Percentiles rank a stretch among this genome's conserved stretches.
phyloP scores from a whole-genome alignment of 92 coral and sea anemone genomes.

The Blastomussa wellsi region DNA sequence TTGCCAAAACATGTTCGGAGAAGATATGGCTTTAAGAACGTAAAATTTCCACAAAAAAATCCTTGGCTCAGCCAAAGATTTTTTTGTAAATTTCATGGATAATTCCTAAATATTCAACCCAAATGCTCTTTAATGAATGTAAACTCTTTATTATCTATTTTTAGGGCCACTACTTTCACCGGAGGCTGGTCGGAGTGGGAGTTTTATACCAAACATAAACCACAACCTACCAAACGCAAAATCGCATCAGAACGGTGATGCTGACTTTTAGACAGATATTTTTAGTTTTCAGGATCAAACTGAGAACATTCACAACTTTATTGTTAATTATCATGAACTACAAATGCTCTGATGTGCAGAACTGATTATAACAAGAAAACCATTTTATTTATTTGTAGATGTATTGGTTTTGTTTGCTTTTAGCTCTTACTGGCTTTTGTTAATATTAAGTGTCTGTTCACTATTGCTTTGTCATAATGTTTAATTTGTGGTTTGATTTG shows the following conservation, averaged over 20 bases:
- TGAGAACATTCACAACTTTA: neutral
- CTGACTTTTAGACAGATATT: neutral
- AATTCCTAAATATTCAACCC: neutral
- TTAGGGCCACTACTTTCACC: slow-evolving; percentile 54
- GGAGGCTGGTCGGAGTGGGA: slow-evolving; percentile 83
- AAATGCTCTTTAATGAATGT: neutral
- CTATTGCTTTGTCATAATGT: neutral
- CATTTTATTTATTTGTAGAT: neutral
- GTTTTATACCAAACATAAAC: slow-evolving; percentile 18
- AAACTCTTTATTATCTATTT: neutral
- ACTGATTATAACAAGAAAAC: neutral
- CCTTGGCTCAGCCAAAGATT: neutral
- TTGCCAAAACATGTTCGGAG: too few species aligned
- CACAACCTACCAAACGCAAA: neutral
- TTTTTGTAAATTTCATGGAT: neutral
- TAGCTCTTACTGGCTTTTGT: too few species aligned
- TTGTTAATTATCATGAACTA: too few species aligned
- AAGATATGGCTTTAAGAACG: too few species aligned
- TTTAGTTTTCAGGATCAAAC: neutral
- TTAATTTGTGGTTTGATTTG: neutral
- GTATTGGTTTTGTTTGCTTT: neutral
- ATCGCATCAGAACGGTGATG: slow-evolving; percentile 10
- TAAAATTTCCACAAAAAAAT: too few species aligned
- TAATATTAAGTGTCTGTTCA: neutral
- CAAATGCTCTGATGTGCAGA: neutral